Percentiles rank a stretch among this genome's conserved stretches.
Evolutionary conservation across 2,113 vertebrate species (phyloP).

Genomic region (Physeter macrocephalus): DNA sequence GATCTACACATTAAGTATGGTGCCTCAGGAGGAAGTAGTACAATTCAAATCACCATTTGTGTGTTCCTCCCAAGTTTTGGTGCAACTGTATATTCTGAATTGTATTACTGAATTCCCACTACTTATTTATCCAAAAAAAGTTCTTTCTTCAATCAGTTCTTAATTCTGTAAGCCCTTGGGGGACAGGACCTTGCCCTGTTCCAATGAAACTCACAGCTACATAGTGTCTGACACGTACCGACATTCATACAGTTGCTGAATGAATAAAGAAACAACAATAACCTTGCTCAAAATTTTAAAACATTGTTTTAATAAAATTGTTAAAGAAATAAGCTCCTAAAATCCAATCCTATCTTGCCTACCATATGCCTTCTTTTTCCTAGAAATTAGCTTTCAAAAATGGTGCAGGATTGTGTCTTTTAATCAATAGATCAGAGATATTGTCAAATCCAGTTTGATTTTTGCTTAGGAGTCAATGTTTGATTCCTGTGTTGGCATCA

Average conservation of each 20-base stretch:
- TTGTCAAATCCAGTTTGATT: neutral
- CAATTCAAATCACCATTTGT: neutral
- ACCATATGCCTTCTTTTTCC: neutral
- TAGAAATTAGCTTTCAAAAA: constrained; percentile 13
- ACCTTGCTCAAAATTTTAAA: neutral
- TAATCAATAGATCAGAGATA: neutral
- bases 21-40: neutral
- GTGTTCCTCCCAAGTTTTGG: neutral
- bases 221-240: neutral
- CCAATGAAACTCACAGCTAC: neutral
- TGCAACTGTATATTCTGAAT: neutral
- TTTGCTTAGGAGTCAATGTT: neutral
- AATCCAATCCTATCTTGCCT: constrained; percentile 5
- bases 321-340: constrained; percentile 12
- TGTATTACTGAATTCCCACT: neutral
- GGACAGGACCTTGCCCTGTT: neutral
- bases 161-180: neutral
- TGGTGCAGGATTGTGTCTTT: neutral
- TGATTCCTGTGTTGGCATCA: neutral
- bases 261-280: neutral
- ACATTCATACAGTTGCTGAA: neutral
- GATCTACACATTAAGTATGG: neutral
- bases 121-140: neutral
- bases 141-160: neutral
- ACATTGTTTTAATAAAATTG: neutral